A percentile compares a stretch with the other conserved stretches of the same genome.
Conservation (phyloP, 2,797 vertebrate genomes). For the Chanos chanos region DNA sequence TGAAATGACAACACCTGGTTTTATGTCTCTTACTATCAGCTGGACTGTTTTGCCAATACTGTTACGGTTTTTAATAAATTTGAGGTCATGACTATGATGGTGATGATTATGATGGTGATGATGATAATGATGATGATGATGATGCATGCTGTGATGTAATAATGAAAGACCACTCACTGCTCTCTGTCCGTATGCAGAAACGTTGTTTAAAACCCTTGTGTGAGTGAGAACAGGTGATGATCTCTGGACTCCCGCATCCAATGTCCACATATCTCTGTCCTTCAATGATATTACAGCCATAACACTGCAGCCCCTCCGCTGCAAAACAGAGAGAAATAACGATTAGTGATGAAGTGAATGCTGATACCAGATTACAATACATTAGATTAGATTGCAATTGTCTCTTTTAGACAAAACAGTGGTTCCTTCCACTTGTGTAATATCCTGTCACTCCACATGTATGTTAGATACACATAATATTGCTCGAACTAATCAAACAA, state of each 20-base stretch:
- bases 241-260: constrained; percentile 69
- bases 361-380: background rate
- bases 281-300: constrained; percentile 70
- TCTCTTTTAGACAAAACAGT: too few relatives aligned
- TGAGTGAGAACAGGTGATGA: constrained; percentile 66
- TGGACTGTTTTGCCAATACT: too few relatives aligned
- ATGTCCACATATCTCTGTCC: constrained; percentile 64
- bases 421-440: too few relatives aligned
- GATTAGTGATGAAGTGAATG: background rate
- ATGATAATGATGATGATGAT: background rate
- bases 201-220: constrained; percentile 55
- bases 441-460: too few relatives aligned
- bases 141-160: background rate
- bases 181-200: constrained; percentile 53
- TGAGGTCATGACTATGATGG: too few relatives aligned
- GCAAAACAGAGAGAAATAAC: constrained; percentile 23
- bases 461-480: too few relatives aligned
- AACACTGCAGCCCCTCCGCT: constrained; percentile 68
- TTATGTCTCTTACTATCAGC: too few relatives aligned
- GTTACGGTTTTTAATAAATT: too few relatives aligned
- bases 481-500: too few relatives aligned
- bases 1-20: too few relatives aligned
- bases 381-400: too few relatives aligned
- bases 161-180: constrained; percentile 40
- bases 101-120: background rate